Percentiles rank a stretch among this genome's conserved stretches.
These are phyloP conservation scores for Parnassius glacialis DNA, from an alignment of 2,888 invertebrate species.

Conservation along the genomic window DNA sequence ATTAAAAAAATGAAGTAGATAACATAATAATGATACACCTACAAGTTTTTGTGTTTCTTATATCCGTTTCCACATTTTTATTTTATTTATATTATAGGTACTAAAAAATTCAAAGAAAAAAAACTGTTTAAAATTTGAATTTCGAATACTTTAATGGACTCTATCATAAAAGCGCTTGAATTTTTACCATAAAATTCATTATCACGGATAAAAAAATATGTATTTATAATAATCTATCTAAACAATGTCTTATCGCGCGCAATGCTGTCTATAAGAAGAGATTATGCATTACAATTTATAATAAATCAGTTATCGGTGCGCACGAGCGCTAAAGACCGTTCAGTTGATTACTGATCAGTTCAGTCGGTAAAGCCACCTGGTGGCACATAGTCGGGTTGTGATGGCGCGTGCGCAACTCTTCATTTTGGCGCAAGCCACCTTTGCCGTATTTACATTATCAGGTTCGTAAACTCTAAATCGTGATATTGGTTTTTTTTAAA, in stretches of 20 bases:
- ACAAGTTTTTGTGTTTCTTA: no score
- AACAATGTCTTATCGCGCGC: not conserved
- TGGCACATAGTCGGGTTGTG: constrained; percentile 17
- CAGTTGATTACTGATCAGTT: constrained; percentile 9
- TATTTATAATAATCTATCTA: no score
- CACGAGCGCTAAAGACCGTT: constrained; percentile 17
- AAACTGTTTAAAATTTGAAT: no score
- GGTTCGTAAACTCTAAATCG: constrained; percentile 28
- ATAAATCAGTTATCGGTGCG: constrained; percentile 18
- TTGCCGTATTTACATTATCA: constrained; percentile 27
- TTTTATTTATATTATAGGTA: no score
- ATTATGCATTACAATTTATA: constrained; percentile 18
- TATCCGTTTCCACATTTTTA: no score
- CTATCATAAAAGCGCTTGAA: no score
- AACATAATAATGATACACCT: no score
- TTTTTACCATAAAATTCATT: no score
- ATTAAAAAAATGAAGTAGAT: no score
- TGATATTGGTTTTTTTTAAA: not conserved
- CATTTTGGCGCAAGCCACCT: constrained; percentile 20
- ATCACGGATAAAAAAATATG: not conserved
- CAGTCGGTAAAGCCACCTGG: constrained; percentile 17
- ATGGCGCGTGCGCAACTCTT: constrained; percentile 31
- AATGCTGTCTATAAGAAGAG: constrained; percentile 5
- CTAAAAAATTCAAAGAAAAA: no score
- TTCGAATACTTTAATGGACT: no score